phyloP scores from a whole-genome alignment of 2,797 vertebrate genomes.

The Threskiornis aethiopicus region DNA sequence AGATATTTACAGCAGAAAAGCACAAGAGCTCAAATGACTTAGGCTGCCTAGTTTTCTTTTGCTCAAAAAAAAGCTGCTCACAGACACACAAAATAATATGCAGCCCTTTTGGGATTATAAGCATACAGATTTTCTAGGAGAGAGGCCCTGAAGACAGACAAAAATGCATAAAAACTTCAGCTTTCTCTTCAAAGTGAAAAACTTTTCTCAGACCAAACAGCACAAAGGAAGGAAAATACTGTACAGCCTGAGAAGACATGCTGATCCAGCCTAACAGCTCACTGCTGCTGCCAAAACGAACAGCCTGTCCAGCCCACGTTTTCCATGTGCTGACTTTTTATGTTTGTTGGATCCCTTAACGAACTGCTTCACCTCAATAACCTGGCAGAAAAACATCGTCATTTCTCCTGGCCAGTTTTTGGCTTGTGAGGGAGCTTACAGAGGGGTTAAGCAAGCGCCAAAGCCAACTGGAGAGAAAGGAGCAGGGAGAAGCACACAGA shows the following conservation, averaged over 20 bases:
- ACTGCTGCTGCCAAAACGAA: neutral
- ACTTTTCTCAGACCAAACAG: neutral
- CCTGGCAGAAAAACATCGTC: neutral
- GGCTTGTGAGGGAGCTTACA: neutral
- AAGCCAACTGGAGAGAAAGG: neutral
- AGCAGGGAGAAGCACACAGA: neutral
- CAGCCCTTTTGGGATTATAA: neutral
- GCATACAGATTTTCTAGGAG: neutral
- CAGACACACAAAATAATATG: neutral
- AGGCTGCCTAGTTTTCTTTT: neutral
- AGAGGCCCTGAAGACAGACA: neutral
- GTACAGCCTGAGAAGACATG: neutral
- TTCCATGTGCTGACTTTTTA: neutral
- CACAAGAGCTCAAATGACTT: neutral
- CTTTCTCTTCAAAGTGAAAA: neutral
- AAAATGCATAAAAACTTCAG: neutral
- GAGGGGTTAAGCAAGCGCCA: neutral
- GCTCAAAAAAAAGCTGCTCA: neutral
- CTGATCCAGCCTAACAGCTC: neutral
- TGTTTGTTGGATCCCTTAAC: neutral
- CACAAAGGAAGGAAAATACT: neutral
- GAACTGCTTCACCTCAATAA: neutral
- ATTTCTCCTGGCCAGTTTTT: neutral
- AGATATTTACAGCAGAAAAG: neutral
- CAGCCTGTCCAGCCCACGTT: fast-evolving